Conservation (phyloP, 92 coral and sea anemone species). For the Epizoanthus fatuus region DNA sequence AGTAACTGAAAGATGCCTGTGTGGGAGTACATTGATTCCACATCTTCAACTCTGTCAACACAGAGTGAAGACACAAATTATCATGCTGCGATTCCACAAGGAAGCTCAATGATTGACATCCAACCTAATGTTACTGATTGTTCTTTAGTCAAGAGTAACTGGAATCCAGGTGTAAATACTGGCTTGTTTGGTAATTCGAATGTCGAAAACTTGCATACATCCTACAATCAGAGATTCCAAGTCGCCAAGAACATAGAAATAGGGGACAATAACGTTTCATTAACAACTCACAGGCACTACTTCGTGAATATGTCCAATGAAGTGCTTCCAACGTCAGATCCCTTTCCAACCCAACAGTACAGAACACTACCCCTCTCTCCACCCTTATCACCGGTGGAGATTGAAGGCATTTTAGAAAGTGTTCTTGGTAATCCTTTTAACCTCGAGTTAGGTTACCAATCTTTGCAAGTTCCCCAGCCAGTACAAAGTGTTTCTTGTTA, state of each 20-base stretch:
- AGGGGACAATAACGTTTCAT: not conserved
- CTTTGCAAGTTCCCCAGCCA: not conserved
- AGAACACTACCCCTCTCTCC: not conserved
- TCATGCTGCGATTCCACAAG: not conserved
- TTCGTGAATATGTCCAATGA: not conserved
- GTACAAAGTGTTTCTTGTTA: not conserved
- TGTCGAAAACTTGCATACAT: not conserved
- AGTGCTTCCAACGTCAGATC: not conserved
- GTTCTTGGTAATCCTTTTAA: not conserved
- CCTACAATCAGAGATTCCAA: not conserved
- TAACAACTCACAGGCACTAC: not conserved
- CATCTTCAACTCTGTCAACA: not conserved
- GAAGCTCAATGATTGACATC: not conserved
- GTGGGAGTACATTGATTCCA: not conserved
- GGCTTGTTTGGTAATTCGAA: constrained; percentile 5
- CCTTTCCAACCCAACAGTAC: not conserved
- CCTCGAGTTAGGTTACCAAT: not conserved
- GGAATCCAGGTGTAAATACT: not conserved
- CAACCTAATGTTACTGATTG: not conserved
- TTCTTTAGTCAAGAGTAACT: not conserved
- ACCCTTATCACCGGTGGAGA: not conserved
- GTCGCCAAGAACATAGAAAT: too few species aligned
- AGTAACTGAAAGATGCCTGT: not conserved
- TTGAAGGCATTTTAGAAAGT: not conserved
- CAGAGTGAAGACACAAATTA: not conserved